phyloP scores from a whole-genome alignment of 1,140 invertebrate genomes.

The Drosophila arizonae region DNA sequence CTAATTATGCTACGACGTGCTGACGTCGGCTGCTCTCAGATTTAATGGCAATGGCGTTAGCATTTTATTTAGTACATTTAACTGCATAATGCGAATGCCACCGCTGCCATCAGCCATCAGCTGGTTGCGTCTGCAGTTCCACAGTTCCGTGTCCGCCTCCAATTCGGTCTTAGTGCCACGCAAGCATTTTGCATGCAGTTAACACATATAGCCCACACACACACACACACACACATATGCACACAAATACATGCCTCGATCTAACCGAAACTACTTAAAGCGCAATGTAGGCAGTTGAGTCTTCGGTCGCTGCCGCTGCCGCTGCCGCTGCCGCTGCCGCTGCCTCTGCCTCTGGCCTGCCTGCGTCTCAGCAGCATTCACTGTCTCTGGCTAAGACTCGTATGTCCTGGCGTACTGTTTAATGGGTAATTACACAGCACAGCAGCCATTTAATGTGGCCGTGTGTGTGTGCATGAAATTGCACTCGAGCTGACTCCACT shows the following conservation, averaged over 20 bases:
- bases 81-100: conserved; percentile 62
- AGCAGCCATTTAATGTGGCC: conserved; percentile 63
- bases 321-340: not conserved
- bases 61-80: conserved; percentile 79
- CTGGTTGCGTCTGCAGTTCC: not conserved
- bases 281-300: conserved; percentile 60
- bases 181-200: conserved; percentile 65
- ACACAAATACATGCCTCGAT: conserved; percentile 34
- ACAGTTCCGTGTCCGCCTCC: conserved; percentile 13
- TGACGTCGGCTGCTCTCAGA: conserved; percentile 57
- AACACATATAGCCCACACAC: conserved; percentile 15
- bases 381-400: conserved; percentile 15
- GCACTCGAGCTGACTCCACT: conserved; percentile 64
- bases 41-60: conserved; percentile 67
- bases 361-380: conserved; percentile 1
- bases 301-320: not conserved
- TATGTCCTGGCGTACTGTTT: conserved; percentile 56
- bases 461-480: conserved; percentile 43
- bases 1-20: conserved; percentile 64
- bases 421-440: conserved; percentile 76
- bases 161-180: conserved; percentile 35
- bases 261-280: conserved; percentile 67
- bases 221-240: conserved; percentile 10
- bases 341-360: not conserved
- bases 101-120: not conserved